Conservation (phyloP, 2,797 vertebrate genomes). For the Tangara arthus region DNA sequence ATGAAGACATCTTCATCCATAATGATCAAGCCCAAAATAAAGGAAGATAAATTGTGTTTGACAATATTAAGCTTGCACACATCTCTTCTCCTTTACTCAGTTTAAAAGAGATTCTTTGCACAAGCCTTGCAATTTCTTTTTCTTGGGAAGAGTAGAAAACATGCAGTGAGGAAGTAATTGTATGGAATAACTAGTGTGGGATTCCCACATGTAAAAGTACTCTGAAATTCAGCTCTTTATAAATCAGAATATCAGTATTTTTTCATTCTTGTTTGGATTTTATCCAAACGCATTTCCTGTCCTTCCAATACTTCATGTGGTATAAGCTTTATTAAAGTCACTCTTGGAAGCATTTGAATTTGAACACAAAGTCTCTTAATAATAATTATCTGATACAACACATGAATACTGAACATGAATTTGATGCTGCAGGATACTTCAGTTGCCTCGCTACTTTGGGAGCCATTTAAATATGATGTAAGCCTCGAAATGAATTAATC, state of each 20-base stretch:
- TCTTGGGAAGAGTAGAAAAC: neutral
- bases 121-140: neutral
- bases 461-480: neutral
- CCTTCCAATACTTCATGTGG: neutral
- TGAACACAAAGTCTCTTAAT: neutral
- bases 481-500: constrained; percentile 9
- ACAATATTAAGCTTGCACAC: neutral
- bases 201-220: neutral
- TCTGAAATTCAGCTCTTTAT: neutral
- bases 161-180: neutral
- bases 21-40: neutral
- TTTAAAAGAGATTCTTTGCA: neutral
- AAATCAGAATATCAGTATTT: neutral
- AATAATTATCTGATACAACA: constrained; percentile 10
- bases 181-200: neutral
- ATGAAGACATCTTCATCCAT: neutral
- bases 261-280: neutral
- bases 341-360: neutral
- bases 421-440: neutral
- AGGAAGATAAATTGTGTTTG: neutral
- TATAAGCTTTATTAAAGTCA: neutral
- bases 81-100: neutral
- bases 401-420: neutral
- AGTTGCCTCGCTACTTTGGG: neutral
- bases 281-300: neutral